A percentile compares a stretch with the other conserved stretches of the same genome.
These are phyloP conservation scores for Calyptomena viridis DNA, from an alignment of 2,113 vertebrate species.

Conservation along the genomic window DNA sequence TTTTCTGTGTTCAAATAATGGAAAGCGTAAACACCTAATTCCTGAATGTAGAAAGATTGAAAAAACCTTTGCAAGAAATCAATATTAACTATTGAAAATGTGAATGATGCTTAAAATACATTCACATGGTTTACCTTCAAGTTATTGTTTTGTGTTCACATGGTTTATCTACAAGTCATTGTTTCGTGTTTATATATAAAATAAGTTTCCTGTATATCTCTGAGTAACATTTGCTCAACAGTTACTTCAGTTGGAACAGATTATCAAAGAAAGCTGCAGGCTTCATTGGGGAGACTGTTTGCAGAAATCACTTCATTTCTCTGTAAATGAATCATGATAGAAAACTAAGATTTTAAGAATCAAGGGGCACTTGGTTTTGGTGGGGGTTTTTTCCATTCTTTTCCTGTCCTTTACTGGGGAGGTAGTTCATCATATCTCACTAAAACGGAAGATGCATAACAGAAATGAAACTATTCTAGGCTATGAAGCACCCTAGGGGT, in stretches of 20 bases:
- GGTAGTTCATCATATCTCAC: conserved; percentile 57
- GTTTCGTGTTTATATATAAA: not conserved
- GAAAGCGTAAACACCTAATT: not conserved
- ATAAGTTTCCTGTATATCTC: conserved; percentile 13
- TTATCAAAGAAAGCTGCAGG: conserved; percentile 40
- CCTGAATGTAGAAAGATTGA: not conserved
- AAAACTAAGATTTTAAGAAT: conserved; percentile 53
- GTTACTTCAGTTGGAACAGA: conserved; percentile 28
- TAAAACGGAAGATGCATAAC: conserved; percentile 58
- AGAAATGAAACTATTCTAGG: conserved; percentile 60
- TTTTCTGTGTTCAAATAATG: not conserved
- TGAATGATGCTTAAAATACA: conserved; percentile 19
- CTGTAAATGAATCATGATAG: conserved; percentile 54
- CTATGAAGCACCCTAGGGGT: conserved; percentile 73
- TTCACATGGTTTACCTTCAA: not conserved
- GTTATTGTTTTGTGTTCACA: not conserved
- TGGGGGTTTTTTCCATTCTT: not conserved
- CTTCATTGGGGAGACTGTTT: not conserved
- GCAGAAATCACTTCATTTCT: conserved; percentile 55
- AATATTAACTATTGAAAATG: conserved; percentile 25
- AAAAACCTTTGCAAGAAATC: not conserved
- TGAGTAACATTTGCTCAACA: conserved; percentile 39
- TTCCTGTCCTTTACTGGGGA: conserved; percentile 54
- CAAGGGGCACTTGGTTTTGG: not conserved
- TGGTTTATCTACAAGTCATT: not conserved